Conservation (phyloP, 2,888 invertebrate genomes). For the Isotomurus palustris region DNA sequence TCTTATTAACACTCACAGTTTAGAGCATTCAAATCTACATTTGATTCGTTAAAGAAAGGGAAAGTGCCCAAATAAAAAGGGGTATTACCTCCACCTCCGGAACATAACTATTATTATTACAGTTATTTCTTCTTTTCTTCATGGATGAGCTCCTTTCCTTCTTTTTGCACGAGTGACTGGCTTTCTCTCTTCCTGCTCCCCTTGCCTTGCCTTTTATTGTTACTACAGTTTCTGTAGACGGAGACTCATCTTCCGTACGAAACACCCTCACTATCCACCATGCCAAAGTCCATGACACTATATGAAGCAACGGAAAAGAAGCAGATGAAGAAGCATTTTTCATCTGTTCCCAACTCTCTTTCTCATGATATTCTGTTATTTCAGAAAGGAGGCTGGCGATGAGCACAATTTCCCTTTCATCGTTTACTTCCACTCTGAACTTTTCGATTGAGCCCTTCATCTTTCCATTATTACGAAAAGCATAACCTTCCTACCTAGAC, state of each 20-base stretch:
- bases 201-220: too few species aligned
- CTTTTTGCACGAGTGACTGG: conserved; percentile 7
- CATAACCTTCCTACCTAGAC: not conserved
- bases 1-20: too few species aligned
- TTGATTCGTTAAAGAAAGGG: conserved; percentile 9
- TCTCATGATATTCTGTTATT: too few species aligned
- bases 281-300: too few species aligned
- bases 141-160: not conserved
- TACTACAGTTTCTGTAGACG: too few species aligned
- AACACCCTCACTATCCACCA: too few species aligned
- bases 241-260: too few species aligned
- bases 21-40: not conserved
- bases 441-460: conserved; percentile 12
- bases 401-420: not conserved
- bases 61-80: conserved; percentile 10
- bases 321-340: too few species aligned
- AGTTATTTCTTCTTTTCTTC: conserved; percentile 14
- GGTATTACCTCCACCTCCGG: conserved; percentile 10
- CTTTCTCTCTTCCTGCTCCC: not conserved
- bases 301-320: too few species aligned
- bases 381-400: too few species aligned
- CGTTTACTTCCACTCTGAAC: conserved; percentile 5
- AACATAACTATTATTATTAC: conserved; percentile 11
- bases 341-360: too few species aligned
- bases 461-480: not conserved